Evolutionary conservation across 2,113 vertebrate genomes (phyloP), one percentile per base, ranked within the genome.

Genomic region (Numenius arquata): DNA sequence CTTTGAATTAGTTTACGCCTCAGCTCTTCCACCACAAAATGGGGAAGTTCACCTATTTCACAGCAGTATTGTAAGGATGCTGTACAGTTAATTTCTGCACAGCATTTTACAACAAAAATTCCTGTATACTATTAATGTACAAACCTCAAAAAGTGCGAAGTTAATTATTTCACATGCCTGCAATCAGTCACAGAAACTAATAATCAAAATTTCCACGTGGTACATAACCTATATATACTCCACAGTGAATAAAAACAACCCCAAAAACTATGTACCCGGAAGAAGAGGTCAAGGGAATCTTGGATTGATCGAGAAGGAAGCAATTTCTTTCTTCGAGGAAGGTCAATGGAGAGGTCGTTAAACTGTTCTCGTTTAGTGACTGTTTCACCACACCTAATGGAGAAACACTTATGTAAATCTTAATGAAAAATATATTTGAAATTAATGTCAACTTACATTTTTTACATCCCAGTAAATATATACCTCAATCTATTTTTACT

Each of bases 251-350:
- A 30, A 41, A 56, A 48, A 52, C 23, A 15, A 19, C 6, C 38
- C 7, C 6, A 63, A 12, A 15, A 84, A 88, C 65, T 67, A 96
- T 70, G 43, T 92, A 99, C 99, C 97, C 99, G 99, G 88, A 99
- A 99, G 96, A 99, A 99, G 93, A 99, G 99, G 94, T 99, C 99
- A 81, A 99, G 98, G 34, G 99, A 99, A 97, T 99, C 99, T 94
- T 99, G 99, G 91, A 99, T 99, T 0, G 99, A 99, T 47, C 99
- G 98, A 50, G 99, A 98, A 17, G 99, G 98, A 27, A 99, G 98
- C 8, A 98, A 98, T 58, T 99, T 99, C 98, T 99, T 99, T 77
- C 99, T 98, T 73, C 99, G 98, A 26, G 99, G 99, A 77, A 99
- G 98, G 94, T 99, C 99, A 50, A 99, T 99, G 61, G 99, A 99